phyloP scores from a whole-genome alignment of 2,113 vertebrate species.

The Gnathonemus echidnorhynchus region DNA sequence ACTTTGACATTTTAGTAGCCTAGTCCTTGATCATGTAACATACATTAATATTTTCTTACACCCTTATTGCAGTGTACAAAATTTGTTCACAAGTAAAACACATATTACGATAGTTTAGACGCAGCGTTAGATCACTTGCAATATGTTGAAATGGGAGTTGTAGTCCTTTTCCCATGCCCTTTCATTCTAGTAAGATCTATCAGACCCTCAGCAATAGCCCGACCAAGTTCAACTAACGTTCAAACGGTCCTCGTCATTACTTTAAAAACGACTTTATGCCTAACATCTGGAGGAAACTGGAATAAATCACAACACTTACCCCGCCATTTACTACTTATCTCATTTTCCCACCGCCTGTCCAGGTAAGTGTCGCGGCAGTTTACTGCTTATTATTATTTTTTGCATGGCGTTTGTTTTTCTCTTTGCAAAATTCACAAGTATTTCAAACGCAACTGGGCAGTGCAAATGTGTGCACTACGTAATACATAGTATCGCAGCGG shows the following conservation, averaged over 20 bases:
- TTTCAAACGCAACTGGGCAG: neutral
- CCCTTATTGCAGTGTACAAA: neutral
- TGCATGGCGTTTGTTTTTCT: constrained; percentile 56
- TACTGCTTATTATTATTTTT: constrained; percentile 39
- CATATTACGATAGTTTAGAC: neutral
- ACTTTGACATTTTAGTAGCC: neutral
- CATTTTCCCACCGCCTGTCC: constrained; percentile 33
- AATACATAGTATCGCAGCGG: neutral
- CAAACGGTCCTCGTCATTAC: constrained; percentile 50
- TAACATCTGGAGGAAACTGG: constrained; percentile 68
- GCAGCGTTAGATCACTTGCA: neutral
- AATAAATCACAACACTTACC: constrained; percentile 64
- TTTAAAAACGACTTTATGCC: constrained; percentile 64
- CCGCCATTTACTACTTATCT: constrained; percentile 68
- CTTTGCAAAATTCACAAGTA: constrained; percentile 46
- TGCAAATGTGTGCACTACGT: neutral
- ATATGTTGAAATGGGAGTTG: neutral
- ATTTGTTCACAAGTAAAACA: neutral
- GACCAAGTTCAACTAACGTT: constrained; percentile 56
- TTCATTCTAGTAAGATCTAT: constrained; percentile 20
- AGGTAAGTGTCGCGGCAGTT: neutral
- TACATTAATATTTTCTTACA: neutral
- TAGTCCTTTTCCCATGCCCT: neutral
- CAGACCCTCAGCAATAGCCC: constrained; percentile 34
- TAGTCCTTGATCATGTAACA: neutral